Percentiles rank a stretch among this genome's conserved stretches.
Conservation (phyloP, 2,113 vertebrate genomes). For the Bos indicus region DNA sequence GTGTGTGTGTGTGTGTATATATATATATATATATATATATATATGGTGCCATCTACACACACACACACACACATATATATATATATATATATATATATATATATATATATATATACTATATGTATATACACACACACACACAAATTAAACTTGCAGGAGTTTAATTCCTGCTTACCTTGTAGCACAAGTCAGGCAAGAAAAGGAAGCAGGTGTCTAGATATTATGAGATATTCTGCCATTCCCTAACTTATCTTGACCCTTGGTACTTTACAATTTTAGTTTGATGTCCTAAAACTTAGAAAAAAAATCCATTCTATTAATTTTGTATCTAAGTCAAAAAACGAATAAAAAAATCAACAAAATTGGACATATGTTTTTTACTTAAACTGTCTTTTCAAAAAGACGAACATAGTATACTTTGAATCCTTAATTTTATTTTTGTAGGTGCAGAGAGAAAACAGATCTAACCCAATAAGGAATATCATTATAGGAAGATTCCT, state of each 20-base stretch:
- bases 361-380: background rate
- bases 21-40: background rate
- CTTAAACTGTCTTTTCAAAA: background rate
- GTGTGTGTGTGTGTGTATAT: no score
- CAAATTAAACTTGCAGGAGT: background rate
- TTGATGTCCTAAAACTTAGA: background rate
- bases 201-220: background rate
- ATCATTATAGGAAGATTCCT: background rate
- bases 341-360: background rate
- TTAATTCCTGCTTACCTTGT: background rate
- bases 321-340: background rate
- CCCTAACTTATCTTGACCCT: background rate
- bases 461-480: background rate
- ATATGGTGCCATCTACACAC: background rate
- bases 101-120: background rate
- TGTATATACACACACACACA: background rate
- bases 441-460: background rate
- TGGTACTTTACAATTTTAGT: background rate
- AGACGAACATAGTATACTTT: background rate
- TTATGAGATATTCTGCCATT: background rate
- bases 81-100: background rate
- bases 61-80: background rate
- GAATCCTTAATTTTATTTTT: background rate
- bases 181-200: background rate
- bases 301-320: background rate